A percentile compares a stretch with the other conserved stretches of the same genome.
Evolutionary conservation across 2,113 vertebrate genomes (phyloP).

Genomic region (Beaufortia kweichowensis): DNA sequence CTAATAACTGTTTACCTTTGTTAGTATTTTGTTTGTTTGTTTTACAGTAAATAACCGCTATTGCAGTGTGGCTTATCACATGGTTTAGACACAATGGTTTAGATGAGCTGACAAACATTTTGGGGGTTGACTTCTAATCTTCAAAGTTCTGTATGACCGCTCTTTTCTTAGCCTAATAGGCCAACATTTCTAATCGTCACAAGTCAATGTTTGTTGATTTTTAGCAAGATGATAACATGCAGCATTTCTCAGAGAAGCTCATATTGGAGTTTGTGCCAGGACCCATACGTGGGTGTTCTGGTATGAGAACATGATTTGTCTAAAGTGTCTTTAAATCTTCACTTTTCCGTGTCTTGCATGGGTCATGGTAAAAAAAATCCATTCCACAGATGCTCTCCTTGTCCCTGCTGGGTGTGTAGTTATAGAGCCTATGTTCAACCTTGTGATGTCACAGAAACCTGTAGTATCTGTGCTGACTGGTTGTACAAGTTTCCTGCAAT

Average conservation of each 20-base stretch:
- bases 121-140: neutral
- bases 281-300: neutral
- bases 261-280: neutral
- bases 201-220: neutral
- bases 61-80: neutral
- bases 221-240: neutral
- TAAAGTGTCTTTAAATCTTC: neutral
- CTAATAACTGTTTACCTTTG: neutral
- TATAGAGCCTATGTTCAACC: neutral
- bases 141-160: neutral
- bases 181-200: neutral
- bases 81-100: no score
- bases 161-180: neutral
- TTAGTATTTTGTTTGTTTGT: neutral
- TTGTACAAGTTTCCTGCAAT: neutral
- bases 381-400: neutral
- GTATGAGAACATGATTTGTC: neutral
- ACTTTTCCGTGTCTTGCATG: neutral
- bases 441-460: constrained; percentile 27
- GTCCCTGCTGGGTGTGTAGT: neutral
- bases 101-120: neutral
- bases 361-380: neutral
- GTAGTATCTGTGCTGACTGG: constrained; percentile 22
- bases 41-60: neutral
- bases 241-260: neutral